phyloP scores from a whole-genome alignment of 1,140 invertebrate species.

The Lordiphosa clarofinis region DNA sequence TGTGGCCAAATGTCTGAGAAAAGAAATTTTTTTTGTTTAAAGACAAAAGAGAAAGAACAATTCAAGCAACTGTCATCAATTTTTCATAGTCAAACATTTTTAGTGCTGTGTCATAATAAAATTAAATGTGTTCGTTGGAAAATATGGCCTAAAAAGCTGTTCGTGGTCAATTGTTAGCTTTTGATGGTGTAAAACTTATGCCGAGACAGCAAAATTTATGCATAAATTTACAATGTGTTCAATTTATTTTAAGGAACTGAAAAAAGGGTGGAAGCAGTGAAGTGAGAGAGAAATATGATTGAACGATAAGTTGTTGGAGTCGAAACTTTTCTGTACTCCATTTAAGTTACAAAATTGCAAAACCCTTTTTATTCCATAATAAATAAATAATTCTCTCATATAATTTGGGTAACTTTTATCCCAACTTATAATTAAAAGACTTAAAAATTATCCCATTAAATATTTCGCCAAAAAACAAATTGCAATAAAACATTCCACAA shows the following conservation, averaged over 20 bases:
- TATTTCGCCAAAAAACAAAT: background rate
- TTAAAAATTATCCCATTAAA: no score
- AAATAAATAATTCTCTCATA: no score
- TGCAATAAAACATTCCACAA: conserved; percentile 1
- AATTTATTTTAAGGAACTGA: conserved; percentile 3
- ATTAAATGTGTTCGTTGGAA: conserved; percentile 47
- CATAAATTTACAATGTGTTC: conserved; percentile 22
- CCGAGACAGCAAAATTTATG: conserved; percentile 12
- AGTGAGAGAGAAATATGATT: conserved; percentile 10
- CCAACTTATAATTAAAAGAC: no score
- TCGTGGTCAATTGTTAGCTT: conserved; percentile 25
- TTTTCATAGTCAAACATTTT: conserved; percentile 58
- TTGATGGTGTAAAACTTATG: conserved; percentile 21
- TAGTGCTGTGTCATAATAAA: conserved; percentile 65
- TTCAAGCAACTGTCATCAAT: conserved; percentile 38
- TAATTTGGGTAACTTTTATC: no score
- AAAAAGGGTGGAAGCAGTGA: background rate
- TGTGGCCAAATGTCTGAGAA: conserved; percentile 12
- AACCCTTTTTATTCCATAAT: background rate
- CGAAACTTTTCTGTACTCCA: no score
- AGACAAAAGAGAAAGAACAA: conserved; percentile 11
- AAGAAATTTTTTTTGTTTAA: conserved; percentile 8
- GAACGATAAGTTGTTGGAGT: conserved; percentile 17
- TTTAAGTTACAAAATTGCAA: no score
- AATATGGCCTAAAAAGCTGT: conserved; percentile 22